phyloP scores from a whole-genome alignment of 2,888 invertebrate genomes.

The Gisinianus flammeolus region DNA sequence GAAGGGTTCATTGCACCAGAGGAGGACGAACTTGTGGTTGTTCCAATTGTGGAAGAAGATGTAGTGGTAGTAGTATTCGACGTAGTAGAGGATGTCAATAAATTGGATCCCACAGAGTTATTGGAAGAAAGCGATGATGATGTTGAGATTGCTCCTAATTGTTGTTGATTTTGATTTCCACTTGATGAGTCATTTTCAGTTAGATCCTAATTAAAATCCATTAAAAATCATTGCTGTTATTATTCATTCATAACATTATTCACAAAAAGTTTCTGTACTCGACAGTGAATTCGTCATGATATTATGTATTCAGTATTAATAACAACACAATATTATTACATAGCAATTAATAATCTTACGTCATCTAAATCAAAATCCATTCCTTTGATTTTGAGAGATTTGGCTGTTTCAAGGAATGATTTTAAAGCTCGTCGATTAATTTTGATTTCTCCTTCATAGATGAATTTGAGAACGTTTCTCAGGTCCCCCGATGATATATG shows the following conservation, averaged over 20 bases:
- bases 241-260: too few species aligned
- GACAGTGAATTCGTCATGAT: too few species aligned
- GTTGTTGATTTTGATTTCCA: background rate
- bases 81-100: background rate
- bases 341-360: conserved; percentile 45
- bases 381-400: conserved; percentile 58
- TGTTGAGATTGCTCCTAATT: too few species aligned
- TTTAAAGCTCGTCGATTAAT: conserved; percentile 58
- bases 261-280: too few species aligned
- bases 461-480: conserved; percentile 57
- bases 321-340: too few species aligned
- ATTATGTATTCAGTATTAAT: too few species aligned
- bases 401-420: conserved; percentile 58
- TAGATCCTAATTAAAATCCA: background rate
- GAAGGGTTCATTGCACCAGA: background rate
- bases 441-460: conserved; percentile 59
- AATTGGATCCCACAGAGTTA: background rate
- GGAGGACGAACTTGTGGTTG: background rate
- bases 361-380: conserved; percentile 59
- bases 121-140: background rate
- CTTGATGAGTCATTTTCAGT: background rate
- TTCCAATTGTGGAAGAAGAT: background rate
- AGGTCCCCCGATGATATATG: conserved; percentile 57
- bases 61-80: background rate
- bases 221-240: too few species aligned